A percentile compares a stretch with the other conserved stretches of the same genome.
phyloP scores from a whole-genome alignment of 2,888 invertebrate species.

The Harpalus rubripes region DNA sequence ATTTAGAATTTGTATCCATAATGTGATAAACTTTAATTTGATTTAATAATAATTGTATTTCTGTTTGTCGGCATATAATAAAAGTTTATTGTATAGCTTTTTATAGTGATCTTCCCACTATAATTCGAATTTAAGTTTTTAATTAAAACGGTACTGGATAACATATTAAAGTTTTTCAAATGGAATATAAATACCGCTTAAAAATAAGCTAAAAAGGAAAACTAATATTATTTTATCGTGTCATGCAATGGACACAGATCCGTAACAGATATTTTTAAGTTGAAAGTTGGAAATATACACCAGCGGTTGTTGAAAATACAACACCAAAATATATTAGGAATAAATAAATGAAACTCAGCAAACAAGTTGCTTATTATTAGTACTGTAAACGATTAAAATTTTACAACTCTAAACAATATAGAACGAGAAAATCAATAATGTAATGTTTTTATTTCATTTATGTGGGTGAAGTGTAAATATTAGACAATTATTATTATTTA shows the following conservation, averaged over 20 bases:
- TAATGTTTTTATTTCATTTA: too few relatives aligned
- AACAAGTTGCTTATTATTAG: too few relatives aligned
- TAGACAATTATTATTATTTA: too few relatives aligned
- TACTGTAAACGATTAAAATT: too few relatives aligned
- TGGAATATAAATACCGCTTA: constrained; percentile 5
- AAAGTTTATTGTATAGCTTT: not conserved
- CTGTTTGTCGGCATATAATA: too few relatives aligned
- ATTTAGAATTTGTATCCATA: not conserved
- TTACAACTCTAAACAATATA: too few relatives aligned
- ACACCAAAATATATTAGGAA: too few relatives aligned
- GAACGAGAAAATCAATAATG: too few relatives aligned
- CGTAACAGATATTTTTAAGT: not conserved
- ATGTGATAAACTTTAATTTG: not conserved
- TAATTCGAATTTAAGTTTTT: constrained; percentile 10
- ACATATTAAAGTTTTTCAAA: constrained; percentile 16
- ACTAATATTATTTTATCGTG: constrained; percentile 16
- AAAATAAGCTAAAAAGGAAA: constrained; percentile 11
- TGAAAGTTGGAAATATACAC: too few relatives aligned
- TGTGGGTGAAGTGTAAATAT: too few relatives aligned
- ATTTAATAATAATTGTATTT: not conserved
- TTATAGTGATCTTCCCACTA: constrained; percentile 1
- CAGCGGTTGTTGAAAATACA: too few relatives aligned
- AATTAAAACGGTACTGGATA: constrained; percentile 29
- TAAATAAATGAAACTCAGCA: too few relatives aligned
- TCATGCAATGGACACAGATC: constrained; percentile 12